These are phyloP conservation scores for Tortrix viridana DNA, from an alignment of 2,888 invertebrate genomes.

Conservation along the genomic window DNA sequence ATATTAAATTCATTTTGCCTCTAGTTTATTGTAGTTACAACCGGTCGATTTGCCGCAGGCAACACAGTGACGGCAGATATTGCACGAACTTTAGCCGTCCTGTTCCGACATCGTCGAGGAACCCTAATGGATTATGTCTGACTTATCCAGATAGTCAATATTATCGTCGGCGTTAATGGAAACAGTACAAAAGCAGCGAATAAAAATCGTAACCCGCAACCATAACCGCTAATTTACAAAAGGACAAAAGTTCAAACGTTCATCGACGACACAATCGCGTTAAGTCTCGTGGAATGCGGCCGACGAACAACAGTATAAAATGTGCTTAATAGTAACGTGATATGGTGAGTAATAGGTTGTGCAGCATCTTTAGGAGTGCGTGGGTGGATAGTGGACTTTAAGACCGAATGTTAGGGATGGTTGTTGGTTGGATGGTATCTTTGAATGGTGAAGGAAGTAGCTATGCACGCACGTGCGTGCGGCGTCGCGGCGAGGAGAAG, in stretches of 20 bases:
- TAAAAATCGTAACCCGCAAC: slow-evolving; percentile 64
- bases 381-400: slow-evolving; percentile 57
- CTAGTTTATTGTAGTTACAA: slow-evolving; percentile 22
- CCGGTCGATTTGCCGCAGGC: slow-evolving; percentile 25
- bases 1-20: slow-evolving; percentile 33
- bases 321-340: slow-evolving; percentile 70
- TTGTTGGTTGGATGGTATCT: slow-evolving; percentile 52
- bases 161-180: slow-evolving; percentile 18
- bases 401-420: slow-evolving; percentile 56
- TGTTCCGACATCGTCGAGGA: slow-evolving; percentile 16
- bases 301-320: slow-evolving; percentile 62
- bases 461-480: slow-evolving; percentile 77
- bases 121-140: slow-evolving; percentile 21
- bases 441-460: slow-evolving; percentile 63
- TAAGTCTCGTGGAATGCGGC: slow-evolving; percentile 65
- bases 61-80: slow-evolving; percentile 32
- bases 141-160: slow-evolving; percentile 34
- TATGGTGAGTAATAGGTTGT: slow-evolving; percentile 73
- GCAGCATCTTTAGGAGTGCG: slow-evolving; percentile 50
- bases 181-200: slow-evolving; percentile 42
- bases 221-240: slow-evolving; percentile 77
- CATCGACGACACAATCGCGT: slow-evolving; percentile 70
- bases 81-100: slow-evolving; percentile 29
- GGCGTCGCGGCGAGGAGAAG: slow-evolving; percentile 48
- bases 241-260: slow-evolving; percentile 79